Conservation (phyloP, 1,140 invertebrate genomes). For the Akabosia matsudoensis region DNA sequence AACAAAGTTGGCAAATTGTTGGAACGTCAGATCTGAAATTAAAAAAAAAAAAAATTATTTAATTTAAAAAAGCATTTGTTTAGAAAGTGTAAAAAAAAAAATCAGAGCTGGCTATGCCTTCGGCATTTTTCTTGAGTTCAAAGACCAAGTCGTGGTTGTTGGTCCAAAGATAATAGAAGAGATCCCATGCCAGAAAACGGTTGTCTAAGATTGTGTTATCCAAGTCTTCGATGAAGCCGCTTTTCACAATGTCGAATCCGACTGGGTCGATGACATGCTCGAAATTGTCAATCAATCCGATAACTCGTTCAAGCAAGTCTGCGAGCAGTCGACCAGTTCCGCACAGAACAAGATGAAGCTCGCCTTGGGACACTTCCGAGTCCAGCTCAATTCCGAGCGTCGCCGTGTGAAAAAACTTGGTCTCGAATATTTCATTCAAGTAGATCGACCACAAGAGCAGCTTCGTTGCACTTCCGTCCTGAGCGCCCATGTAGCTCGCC, state of each 20-base stretch:
- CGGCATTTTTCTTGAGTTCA: neutral
- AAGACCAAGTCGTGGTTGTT: neutral
- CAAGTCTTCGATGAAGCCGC: neutral
- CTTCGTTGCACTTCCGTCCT: neutral
- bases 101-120: neutral
- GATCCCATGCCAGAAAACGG: neutral
- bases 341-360: neutral
- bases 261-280: neutral
- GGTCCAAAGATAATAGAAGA: slow-evolving; percentile 8
- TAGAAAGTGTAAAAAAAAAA: neutral
- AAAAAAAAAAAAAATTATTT: neutral
- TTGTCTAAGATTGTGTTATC: slow-evolving; percentile 5
- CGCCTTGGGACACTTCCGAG: neutral
- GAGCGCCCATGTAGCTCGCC: neutral
- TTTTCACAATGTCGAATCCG: neutral
- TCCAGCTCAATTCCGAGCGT: neutral
- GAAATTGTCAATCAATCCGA: neutral
- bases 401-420: neutral
- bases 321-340: neutral
- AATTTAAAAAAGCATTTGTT: neutral
- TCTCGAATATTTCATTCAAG: neutral
- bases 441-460: neutral
- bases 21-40: neutral
- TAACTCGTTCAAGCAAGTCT: neutral
- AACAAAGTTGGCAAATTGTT: neutral